Percentiles rank a stretch among this genome's conserved stretches.
Conservation (phyloP, 2,888 invertebrate genomes). For the Deladenus siricidicola region DNA sequence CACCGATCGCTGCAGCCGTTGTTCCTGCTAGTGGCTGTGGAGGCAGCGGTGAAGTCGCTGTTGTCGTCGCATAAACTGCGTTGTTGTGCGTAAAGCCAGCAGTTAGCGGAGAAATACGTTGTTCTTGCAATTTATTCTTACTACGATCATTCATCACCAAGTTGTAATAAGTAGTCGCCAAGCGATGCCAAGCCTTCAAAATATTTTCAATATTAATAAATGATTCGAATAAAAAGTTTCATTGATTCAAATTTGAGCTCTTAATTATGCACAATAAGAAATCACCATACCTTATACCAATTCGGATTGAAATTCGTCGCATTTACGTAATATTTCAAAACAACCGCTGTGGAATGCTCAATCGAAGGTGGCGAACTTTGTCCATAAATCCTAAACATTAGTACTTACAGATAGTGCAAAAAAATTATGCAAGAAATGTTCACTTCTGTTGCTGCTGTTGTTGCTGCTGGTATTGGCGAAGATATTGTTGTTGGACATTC, state of each 20-base stretch:
- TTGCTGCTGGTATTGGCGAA: background rate
- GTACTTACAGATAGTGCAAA: no score
- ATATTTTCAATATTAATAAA: no score
- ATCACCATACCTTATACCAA: conserved; percentile 63
- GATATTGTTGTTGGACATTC: no score
- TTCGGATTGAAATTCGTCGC: conserved; percentile 75
- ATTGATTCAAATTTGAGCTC: no score
- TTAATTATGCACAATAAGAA: background rate
- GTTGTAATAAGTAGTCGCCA: conserved; percentile 96
- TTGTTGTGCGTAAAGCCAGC: no score
- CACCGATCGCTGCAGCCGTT: background rate
- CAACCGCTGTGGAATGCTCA: conserved; percentile 20
- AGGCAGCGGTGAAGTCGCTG: conserved; percentile 10
- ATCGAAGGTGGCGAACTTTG: no score
- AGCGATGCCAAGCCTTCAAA: conserved; percentile 86
- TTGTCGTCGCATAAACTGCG: conserved; percentile 4
- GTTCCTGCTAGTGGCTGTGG: conserved; percentile 11
- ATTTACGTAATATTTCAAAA: conserved; percentile 65
- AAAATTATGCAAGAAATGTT: no score
- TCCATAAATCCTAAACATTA: no score
- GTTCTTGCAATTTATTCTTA: no score
- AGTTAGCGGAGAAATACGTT: no score
- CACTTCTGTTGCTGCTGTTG: background rate
- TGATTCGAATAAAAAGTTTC: no score
- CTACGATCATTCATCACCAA: conserved; percentile 67